These are phyloP conservation scores for Brassicogethes aeneus DNA, from an alignment of 2,888 invertebrate genomes.

Conservation along the genomic window DNA sequence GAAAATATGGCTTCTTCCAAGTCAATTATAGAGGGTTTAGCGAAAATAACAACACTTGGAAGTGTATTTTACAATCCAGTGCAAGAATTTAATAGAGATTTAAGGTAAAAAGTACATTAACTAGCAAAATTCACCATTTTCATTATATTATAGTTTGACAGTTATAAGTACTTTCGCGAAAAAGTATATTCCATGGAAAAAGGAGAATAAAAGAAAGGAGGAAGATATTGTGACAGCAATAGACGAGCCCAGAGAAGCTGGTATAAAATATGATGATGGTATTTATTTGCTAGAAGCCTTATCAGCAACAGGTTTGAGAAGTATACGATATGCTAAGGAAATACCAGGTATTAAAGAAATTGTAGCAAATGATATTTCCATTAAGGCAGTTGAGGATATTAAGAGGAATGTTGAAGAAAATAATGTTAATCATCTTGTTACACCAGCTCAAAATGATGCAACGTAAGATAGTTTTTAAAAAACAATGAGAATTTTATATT, in stretches of 20 bases:
- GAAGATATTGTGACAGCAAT: conserved; percentile 8
- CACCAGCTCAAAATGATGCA: conserved; percentile 78
- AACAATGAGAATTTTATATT: neutral
- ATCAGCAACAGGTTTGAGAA: conserved; percentile 90
- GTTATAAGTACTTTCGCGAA: conserved; percentile 60
- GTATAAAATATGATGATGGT: conserved; percentile 42
- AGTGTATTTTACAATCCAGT: conserved; percentile 98
- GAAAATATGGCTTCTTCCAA: no score
- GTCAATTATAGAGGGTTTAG: conserved; percentile 64
- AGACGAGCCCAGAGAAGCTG: conserved; percentile 12
- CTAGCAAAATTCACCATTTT: conserved; percentile 1
- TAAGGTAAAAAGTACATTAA: conserved; percentile 46
- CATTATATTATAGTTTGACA: conserved; percentile 50
- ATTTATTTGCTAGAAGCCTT: conserved; percentile 82
- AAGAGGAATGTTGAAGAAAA: conserved; percentile 70
- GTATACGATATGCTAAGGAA: conserved; percentile 95
- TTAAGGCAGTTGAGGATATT: conserved; percentile 79
- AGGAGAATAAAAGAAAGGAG: conserved; percentile 13
- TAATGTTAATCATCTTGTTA: conserved; percentile 62
- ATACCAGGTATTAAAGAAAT: conserved; percentile 71
- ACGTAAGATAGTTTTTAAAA: conserved; percentile 48
- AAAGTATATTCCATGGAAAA: conserved; percentile 37
- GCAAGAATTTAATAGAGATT: conserved; percentile 95
- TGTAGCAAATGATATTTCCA: conserved; percentile 86
- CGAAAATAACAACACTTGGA: conserved; percentile 62